A percentile compares a stretch with the other conserved stretches of the same genome.
Conservation (phyloP, 2,113 vertebrate genomes). For the Xerus inauris region DNA sequence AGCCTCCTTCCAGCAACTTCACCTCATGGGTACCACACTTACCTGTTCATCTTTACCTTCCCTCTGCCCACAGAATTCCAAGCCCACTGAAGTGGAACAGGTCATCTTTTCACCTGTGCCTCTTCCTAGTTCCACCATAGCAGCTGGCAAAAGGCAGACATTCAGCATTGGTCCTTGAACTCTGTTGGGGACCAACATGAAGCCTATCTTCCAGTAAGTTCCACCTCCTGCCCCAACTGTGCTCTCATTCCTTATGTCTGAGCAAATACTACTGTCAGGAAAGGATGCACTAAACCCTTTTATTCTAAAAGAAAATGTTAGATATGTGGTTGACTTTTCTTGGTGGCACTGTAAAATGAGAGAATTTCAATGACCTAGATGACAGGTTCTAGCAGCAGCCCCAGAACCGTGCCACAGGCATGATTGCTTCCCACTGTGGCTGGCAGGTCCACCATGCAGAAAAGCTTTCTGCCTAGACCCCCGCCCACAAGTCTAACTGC, state of each 20-base stretch:
- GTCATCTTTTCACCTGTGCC: neutral
- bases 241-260: neutral
- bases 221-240: neutral
- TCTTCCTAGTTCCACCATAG: neutral
- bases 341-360: neutral
- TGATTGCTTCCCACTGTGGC: neutral
- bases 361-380: neutral
- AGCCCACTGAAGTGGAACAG: neutral
- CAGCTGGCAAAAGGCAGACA: neutral
- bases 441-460: neutral
- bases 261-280: constrained; percentile 21
- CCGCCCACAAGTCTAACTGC: neutral
- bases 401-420: neutral
- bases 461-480: neutral
- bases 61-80: neutral
- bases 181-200: neutral
- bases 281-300: neutral
- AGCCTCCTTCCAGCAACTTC: neutral
- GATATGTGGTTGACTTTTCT: neutral
- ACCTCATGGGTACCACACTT: neutral
- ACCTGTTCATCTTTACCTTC: neutral
- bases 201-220: neutral
- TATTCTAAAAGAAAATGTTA: neutral
- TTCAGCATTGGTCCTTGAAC: neutral
- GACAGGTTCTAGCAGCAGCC: neutral